These are phyloP conservation scores for Tor tambroides DNA, from an alignment of 2,113 vertebrate genomes.

Conservation along the genomic window DNA sequence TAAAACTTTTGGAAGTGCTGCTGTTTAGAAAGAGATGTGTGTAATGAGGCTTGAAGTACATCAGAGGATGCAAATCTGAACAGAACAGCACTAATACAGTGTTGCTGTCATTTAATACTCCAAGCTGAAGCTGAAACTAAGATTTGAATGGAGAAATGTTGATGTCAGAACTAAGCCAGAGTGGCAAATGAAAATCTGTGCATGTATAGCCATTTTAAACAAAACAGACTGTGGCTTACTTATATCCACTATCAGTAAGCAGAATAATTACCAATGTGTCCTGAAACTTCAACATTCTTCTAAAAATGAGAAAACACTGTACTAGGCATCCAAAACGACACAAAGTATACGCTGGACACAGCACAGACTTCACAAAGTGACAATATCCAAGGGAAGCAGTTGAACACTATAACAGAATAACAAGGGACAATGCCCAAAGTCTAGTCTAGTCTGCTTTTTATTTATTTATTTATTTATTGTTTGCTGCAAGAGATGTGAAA, in stretches of 20 bases:
- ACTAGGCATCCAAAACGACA: neutral
- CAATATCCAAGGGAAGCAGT: neutral
- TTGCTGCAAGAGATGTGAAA: slow-evolving; percentile 2
- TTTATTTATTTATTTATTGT: slow-evolving; percentile 6
- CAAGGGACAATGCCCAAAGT: neutral
- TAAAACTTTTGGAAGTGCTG: neutral
- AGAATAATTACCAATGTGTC: neutral
- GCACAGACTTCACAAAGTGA: neutral
- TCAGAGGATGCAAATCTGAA: neutral
- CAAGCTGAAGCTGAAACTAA: neutral
- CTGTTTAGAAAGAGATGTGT: slow-evolving; percentile 17
- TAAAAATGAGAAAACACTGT: neutral
- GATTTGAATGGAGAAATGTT: neutral
- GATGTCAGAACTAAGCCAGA: neutral
- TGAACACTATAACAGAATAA: neutral
- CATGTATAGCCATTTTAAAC: neutral
- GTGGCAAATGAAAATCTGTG: neutral
- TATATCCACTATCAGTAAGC: neutral
- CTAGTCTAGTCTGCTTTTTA: neutral
- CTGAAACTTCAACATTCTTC: neutral
- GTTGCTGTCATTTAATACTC: neutral
- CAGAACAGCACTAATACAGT: slow-evolving; percentile 3
- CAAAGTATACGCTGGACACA: neutral
- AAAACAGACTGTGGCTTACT: neutral
- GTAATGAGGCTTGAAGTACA: slow-evolving; percentile 13